A percentile compares a stretch with the other conserved stretches of the same genome.
Conservation (phyloP, 1,140 invertebrate species). For the Papilio helenus region DNA sequence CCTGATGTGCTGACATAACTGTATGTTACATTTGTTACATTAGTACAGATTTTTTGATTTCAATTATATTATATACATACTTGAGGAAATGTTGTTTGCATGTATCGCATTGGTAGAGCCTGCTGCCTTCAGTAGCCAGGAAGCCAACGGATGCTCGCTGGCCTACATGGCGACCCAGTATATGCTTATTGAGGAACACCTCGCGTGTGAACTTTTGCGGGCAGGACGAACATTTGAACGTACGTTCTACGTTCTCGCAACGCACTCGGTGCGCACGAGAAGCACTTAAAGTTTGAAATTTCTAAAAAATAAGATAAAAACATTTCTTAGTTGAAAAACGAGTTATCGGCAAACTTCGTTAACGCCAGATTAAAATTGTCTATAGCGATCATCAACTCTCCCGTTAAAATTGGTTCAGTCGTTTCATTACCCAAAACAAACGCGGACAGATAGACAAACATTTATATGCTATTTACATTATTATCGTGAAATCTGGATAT, state of each 20-base stretch:
- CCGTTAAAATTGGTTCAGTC: no score
- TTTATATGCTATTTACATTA: no score
- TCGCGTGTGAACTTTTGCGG: constrained; percentile 73
- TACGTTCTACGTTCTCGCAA: constrained; percentile 63
- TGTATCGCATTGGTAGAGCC: constrained; percentile 78
- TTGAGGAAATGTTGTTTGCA: constrained; percentile 81
- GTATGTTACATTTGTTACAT: no score
- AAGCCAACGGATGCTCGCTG: constrained; percentile 72
- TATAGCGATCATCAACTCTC: no score
- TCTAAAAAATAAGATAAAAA: constrained; percentile 45
- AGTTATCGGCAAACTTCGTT: no score
- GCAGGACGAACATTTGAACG: constrained; percentile 68
- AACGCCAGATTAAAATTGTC: no score
- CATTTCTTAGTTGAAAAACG: no score
- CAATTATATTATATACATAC: constrained; percentile 51
- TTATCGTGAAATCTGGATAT: no score
- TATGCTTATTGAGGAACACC: constrained; percentile 78
- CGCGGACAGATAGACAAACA: no score
- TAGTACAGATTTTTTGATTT: no score
- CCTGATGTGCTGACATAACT: no score
- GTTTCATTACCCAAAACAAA: no score
- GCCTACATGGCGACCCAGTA: constrained; percentile 68
- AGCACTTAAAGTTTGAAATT: constrained; percentile 60
- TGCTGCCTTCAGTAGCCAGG: constrained; percentile 48
- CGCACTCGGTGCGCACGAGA: constrained; percentile 62